Percentiles rank a stretch among this genome's conserved stretches.
These are phyloP conservation scores for Megamerina dolium DNA, from an alignment of 2,888 invertebrate genomes.

Conservation along the genomic window DNA sequence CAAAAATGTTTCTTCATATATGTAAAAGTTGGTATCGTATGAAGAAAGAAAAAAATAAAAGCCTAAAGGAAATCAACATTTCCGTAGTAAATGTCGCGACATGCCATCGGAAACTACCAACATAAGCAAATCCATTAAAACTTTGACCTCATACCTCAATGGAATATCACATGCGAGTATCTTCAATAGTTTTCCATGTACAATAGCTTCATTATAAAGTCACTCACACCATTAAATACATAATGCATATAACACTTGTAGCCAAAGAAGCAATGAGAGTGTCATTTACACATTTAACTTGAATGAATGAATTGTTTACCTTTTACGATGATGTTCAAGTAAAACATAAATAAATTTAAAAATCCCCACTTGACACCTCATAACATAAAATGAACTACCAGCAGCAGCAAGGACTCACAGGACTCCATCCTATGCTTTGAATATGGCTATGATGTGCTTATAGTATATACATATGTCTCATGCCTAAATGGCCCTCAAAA, in stretches of 20 bases:
- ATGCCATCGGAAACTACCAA: neutral
- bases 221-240: too few relatives aligned
- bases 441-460: neutral
- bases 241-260: too few relatives aligned
- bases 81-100: conserved; percentile 11
- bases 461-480: too few relatives aligned
- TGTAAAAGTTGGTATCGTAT: too few relatives aligned
- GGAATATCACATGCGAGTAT: neutral
- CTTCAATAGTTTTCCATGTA: neutral
- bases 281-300: conserved; percentile 6
- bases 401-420: neutral
- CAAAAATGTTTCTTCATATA: too few relatives aligned
- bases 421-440: neutral
- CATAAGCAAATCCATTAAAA: neutral
- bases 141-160: neutral
- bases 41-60: conserved; percentile 38
- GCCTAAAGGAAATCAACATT: conserved; percentile 38
- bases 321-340: neutral
- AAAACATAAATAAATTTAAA: conserved; percentile 9
- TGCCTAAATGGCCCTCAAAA: too few relatives aligned
- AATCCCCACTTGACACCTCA: conserved; percentile 43
- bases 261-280: too few relatives aligned
- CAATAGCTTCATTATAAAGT: too few relatives aligned
- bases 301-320: conserved; percentile 13
- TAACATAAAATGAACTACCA: conserved; percentile 42